A percentile compares a stretch with the other conserved stretches of the same genome.
Conservation (phyloP, 1,140 invertebrate species). For the Aculops lycopersici region DNA sequence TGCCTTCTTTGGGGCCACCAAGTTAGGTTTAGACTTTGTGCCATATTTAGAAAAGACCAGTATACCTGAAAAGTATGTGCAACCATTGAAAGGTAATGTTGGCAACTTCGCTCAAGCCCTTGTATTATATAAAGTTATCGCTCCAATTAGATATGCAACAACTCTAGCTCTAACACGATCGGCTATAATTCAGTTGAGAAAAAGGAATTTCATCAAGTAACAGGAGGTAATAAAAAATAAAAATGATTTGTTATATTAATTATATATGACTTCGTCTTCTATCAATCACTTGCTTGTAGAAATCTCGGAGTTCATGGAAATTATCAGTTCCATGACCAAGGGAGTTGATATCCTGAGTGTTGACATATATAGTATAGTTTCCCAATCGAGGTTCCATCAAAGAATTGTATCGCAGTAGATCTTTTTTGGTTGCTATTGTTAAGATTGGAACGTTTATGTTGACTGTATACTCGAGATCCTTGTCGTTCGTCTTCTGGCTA, state of each 20-base stretch:
- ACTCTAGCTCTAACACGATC: conserved; percentile 43
- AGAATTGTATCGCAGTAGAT: conserved; percentile 41
- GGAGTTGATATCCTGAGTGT: too few relatives aligned
- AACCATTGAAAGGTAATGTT: conserved; percentile 32
- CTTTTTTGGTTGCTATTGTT: conserved; percentile 65
- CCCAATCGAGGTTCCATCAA: too few relatives aligned
- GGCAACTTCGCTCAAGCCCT: conserved; percentile 61
- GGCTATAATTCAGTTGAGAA: conserved; percentile 29
- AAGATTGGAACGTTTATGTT: conserved; percentile 45
- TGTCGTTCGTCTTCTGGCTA: conserved; percentile 29
- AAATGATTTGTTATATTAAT: conserved; percentile 6
- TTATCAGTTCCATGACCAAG: too few relatives aligned
- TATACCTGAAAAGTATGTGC: conserved; percentile 34
- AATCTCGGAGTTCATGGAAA: conserved; percentile 17
- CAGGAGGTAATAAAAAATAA: too few relatives aligned
- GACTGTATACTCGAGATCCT: conserved; percentile 65
- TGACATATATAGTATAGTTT: too few relatives aligned
- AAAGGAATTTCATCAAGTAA: conserved; percentile 30
- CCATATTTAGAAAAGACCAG: conserved; percentile 27
- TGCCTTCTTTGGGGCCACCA: conserved; percentile 44
- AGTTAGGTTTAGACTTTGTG: conserved; percentile 64
- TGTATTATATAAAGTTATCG: conserved; percentile 59
- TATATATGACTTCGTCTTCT: not conserved
- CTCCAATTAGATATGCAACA: conserved; percentile 55
- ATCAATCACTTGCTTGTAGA: conserved; percentile 4